Base-by-base conservation (phyloP, 2,888 invertebrate genomes). In the Boloria selene region DNA sequence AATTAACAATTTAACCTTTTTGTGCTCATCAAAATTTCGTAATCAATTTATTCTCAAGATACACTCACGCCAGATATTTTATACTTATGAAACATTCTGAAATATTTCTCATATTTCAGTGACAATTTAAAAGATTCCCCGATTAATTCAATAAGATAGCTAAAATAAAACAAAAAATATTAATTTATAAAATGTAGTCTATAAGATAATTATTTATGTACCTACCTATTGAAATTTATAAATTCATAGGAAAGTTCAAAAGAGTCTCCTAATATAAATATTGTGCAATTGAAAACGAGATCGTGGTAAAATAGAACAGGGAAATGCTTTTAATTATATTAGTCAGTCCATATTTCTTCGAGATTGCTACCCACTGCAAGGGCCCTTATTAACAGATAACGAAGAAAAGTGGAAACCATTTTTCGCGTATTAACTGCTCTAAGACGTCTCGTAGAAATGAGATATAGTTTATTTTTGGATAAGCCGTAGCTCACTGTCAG, bases 401-500 rank as follows among this genome's bases (percentile, higher is more conserved):
- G 68, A 68, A 68, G 70, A 65, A 70, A 68, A 65, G 65, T 70
- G 68, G 70, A 64, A 50, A 68, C 58, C 70, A 70, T 70, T 70
- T 70, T 65, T 70, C 68, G 64, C 65, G 65, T 70, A 65, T 68
- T 68, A 70, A 65, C 52, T 63, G 65, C 68, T 68, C 56, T 55
- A 42, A 60, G 61, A 52, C 47, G 50, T 50, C 56, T 68, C 54
- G 52, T 58, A 52, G 63, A 45, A 60, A 70, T 67, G 62, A 70
- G 63, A 42, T 65, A 70, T 58, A 53, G 61, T 65, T 68, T 68
- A 68, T 70, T 64, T 65, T 61, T 51, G 22, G 65, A 58, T 55
- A 56, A 61, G 63, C 61, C 49, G 65, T 68, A 68, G 63, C 53
- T 70, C 58, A 70, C 38, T 18, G 47, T 22, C 44, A 50, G 26